These are phyloP conservation scores for Dipodomys stephensi DNA, from an alignment of 2,113 vertebrate genomes.

Conservation along the genomic window DNA sequence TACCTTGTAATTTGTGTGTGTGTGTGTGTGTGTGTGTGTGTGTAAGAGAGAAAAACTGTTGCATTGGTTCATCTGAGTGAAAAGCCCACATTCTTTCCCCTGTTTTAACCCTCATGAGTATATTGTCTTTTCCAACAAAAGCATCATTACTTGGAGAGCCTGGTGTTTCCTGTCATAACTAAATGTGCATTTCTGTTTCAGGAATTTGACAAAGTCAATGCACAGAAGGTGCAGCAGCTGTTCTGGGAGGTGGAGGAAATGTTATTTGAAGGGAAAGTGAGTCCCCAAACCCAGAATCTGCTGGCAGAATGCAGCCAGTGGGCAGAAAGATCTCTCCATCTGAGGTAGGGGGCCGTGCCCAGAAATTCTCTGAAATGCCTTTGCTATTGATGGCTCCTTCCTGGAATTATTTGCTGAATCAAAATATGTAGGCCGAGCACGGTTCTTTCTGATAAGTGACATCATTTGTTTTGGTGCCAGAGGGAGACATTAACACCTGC, in stretches of 20 bases:
- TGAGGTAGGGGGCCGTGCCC: slow-evolving; percentile 85
- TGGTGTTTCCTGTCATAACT: not conserved
- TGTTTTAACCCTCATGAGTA: not conserved
- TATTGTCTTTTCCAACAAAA: not conserved
- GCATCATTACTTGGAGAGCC: not conserved
- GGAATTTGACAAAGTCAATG: slow-evolving; percentile 91
- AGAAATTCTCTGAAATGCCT: not conserved
- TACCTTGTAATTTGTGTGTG: not conserved
- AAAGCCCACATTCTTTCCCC: not conserved
- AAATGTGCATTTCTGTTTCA: slow-evolving; percentile 57
- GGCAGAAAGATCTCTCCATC: slow-evolving; percentile 88
- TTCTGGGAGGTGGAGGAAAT: slow-evolving; percentile 92
- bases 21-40: not conserved
- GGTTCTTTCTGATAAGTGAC: not conserved
- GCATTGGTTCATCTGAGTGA: not conserved
- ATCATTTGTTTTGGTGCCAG: not conserved
- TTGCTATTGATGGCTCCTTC: not conserved
- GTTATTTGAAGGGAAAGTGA: slow-evolving; percentile 91
- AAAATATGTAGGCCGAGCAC: not conserved
- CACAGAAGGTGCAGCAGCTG: slow-evolving; percentile 89
- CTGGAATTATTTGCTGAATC: not conserved
- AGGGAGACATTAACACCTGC: not conserved
- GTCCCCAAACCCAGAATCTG: slow-evolving; percentile 85
- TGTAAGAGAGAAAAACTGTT: not conserved
- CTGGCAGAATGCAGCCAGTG: slow-evolving; percentile 90